Base-by-base conservation (phyloP, 1,140 invertebrate genomes). In the Bombus confusus region DNA sequence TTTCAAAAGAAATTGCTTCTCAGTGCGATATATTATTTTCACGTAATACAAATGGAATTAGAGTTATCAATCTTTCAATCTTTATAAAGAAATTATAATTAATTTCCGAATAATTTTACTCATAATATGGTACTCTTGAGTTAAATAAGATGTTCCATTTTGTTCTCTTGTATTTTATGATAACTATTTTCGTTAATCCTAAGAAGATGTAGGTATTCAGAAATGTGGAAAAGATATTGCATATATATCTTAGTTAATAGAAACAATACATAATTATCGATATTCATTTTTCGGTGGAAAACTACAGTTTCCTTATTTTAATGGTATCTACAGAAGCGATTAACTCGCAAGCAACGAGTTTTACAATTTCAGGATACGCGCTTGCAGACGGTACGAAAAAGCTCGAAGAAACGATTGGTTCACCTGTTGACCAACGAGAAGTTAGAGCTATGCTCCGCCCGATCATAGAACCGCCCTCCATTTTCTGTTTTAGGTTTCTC, bases 371-470 rank as follows among this genome's bases (percentile, higher is more conserved):
- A 72, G 66, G 47, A 62, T 77, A 47, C 80, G 69, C 37, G 41
- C 34, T 37, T 71, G 28, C 71, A 37, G 43, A 87, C 69, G 81
- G 73, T 64, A 83, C 31, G 69, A 76, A 72, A 80, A 91, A 91
- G 77, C 78, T 39, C 25, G 57, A 64, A 25, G 77, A 74, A 79
- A 73, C 80, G 75, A 90, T 89, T 87, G 90, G 87, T 86, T 79
- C 78, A 62, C 66, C 66, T 88, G 85, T 87, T 81, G 57, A 47
- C 89, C 89, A 91, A 91, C 90, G 62, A 64, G 80, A 76, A 9
- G 79, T 57, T 73, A 73, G 22, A 64, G 3, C 8, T 10, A 82
- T n/a, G 89, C 89, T 83, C 90, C 89, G 86, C 90, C 89, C 78
- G 83, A 57, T n/a, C 2, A 22, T 69, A 47, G 87, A 85, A 80